Evolutionary conservation across 2,888 invertebrate species (phyloP), one percentile per base, ranked within the genome.

Genomic region (Melieria omissa): DNA sequence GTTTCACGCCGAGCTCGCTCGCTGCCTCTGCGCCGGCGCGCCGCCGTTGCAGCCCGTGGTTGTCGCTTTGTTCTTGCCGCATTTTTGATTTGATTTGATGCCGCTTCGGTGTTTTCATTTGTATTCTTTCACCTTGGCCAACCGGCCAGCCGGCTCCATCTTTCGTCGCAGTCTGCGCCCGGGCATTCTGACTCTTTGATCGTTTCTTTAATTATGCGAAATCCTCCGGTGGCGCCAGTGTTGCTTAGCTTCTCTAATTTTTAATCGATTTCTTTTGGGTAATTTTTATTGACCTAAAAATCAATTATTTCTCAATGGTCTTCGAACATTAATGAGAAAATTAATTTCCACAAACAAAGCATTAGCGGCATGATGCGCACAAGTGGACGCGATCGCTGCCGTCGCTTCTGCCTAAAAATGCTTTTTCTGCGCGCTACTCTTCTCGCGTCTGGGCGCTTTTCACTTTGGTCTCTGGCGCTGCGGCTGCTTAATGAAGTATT

Each of bases 221-320:
- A 74, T 76, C 74, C 69, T 70, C 71, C 70, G 72, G 70, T 76
- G 77, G 79, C 79, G 79, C 79, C 78, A 78, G 66, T 63, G 65
- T 61, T 66, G 71, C 49, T 70, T 66, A 49, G 73, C 72, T 73
- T 74, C 63, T 65, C 41, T 68, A 68, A 62, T 71, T 58, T 72
- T 71, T 75, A 76, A 76, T 76, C 76, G 75, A 76, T 76, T 76
- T 73, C 61, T 67, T 66, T 70, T 71, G 73, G 75, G 49, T 74
- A 74, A 73, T 77, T 77, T 78, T 77, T 77, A 77, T 78, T 78
- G 77, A 79, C 65, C 76, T 69, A 69, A 75, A 78, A 78, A 78
- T 78, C 78, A 79, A 78, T 79, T 78, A 78, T 77, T 76, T 76
- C 70, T 45, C 72, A 70, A 71, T 62, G 65, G 45, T 49, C 44